Conservation (phyloP, 2,888 invertebrate genomes). For the Sphecodes monilicornis region DNA sequence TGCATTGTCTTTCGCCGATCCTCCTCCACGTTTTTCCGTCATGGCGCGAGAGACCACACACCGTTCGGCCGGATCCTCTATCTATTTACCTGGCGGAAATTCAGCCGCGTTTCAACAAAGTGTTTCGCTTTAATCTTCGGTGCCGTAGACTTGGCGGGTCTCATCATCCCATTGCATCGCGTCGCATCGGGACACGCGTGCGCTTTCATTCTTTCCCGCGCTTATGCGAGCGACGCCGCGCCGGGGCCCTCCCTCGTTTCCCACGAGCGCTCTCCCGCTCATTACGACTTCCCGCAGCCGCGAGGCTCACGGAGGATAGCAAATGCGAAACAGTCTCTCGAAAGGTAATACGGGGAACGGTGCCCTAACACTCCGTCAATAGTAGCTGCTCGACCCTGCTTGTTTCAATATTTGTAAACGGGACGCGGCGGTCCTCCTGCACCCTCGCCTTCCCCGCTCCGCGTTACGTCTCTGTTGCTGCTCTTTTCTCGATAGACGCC, state of each 20-base stretch:
- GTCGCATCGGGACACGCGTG: slow-evolving; percentile 43
- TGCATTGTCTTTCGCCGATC: neutral
- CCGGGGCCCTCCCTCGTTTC: slow-evolving; percentile 68
- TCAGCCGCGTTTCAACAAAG: slow-evolving; percentile 10
- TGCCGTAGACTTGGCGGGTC: slow-evolving; percentile 11
- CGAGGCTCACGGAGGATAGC: slow-evolving; percentile 35
- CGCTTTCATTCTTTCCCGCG: slow-evolving; percentile 56
- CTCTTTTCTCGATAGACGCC: neutral
- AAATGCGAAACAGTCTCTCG: slow-evolving; percentile 47
- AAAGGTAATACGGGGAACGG: slow-evolving; percentile 32
- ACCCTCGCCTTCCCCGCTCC: neutral
- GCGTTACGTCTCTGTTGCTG: neutral
- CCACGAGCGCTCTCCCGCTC: slow-evolving; percentile 77
- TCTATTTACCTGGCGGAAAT: neutral
- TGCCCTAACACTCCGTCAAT: slow-evolving; percentile 16
- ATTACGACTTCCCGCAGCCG: slow-evolving; percentile 80
- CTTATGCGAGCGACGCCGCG: slow-evolving; percentile 22
- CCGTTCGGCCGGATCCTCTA: neutral
- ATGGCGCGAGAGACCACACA: neutral
- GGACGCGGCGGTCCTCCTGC: neutral
- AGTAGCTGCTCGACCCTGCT: slow-evolving; percentile 30
- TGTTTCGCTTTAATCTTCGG: slow-evolving; percentile 16
- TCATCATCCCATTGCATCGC: neutral
- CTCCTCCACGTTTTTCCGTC: neutral
- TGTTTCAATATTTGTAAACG: slow-evolving; percentile 34